Percentiles rank a stretch among this genome's conserved stretches.
phyloP scores from a whole-genome alignment of 2,797 vertebrate species.

The Tokudaia tokunoshimensis region DNA sequence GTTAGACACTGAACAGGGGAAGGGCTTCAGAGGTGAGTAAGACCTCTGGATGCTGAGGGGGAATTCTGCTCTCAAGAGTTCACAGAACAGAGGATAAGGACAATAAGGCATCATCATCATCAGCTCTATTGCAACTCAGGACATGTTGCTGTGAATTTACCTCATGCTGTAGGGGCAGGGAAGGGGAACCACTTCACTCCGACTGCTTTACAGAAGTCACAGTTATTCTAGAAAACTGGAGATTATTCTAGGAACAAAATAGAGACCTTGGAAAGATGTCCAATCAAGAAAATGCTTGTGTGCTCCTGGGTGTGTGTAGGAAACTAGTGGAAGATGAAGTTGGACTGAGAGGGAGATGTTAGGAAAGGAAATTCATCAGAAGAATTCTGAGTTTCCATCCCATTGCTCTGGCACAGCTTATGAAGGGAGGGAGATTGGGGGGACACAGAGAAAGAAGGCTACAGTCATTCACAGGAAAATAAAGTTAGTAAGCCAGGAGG shows the following conservation, averaged over 20 bases:
- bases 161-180: too few relatives aligned
- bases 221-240: background rate
- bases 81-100: background rate
- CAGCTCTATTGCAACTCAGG: background rate
- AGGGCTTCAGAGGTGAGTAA: background rate
- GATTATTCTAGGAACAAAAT: background rate
- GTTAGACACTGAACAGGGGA: background rate
- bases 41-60: background rate
- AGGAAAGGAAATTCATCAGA: background rate
- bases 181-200: background rate
- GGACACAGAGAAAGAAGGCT: background rate
- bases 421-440: background rate
- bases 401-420: background rate
- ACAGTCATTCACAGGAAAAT: rapidly evolving
- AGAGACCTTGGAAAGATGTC: background rate
- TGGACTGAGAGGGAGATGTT: background rate
- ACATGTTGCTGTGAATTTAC: rapidly evolving
- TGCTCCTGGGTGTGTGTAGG: rapidly evolving
- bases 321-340: background rate
- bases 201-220: background rate
- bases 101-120: background rate
- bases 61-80: background rate
- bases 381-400: background rate
- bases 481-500: background rate
- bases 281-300: background rate